Evolutionary conservation across 1,140 invertebrate genomes (phyloP).

Genomic region (Hyphantria cunea): DNA sequence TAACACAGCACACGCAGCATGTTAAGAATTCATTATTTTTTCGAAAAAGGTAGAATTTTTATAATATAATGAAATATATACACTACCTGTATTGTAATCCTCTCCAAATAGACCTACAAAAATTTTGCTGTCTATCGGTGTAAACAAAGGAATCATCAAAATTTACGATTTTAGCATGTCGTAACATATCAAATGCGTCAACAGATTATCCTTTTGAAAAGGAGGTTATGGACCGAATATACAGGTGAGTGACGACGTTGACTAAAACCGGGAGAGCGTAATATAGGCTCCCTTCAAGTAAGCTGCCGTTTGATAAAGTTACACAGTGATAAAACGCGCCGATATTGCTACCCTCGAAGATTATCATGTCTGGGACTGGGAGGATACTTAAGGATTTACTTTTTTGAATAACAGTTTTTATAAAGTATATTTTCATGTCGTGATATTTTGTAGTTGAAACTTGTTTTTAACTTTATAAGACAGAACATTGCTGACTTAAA

Average conservation of each 20-base stretch:
- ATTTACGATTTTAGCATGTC: not conserved
- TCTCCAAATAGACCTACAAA: too few relatives aligned
- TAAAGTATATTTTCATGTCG: not conserved
- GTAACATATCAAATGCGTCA: not conserved
- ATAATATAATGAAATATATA: too few relatives aligned
- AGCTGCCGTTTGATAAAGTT: conserved; percentile 42
- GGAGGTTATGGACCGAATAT: conserved; percentile 5
- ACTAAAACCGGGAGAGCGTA: conserved; percentile 24
- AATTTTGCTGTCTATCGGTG: too few relatives aligned
- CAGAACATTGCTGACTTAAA: too few relatives aligned
- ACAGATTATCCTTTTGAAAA: not conserved
- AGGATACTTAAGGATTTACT: conserved; percentile 12
- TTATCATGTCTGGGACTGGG: conserved; percentile 42
- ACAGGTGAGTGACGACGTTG: not conserved
- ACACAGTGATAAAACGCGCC: conserved; percentile 37
- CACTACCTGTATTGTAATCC: too few relatives aligned
- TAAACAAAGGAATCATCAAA: too few relatives aligned
- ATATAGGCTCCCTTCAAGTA: conserved; percentile 42
- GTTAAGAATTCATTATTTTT: too few relatives aligned
- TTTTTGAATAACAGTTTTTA: not conserved
- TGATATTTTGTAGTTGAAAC: not conserved
- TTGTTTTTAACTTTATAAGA: too few relatives aligned
- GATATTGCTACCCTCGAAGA: conserved; percentile 47
- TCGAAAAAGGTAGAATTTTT: too few relatives aligned
- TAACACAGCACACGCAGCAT: too few relatives aligned